A percentile compares a stretch with the other conserved stretches of the same genome.
Evolutionary conservation across 92 coral and sea anemone species (phyloP).

Genomic region (Blastomussa wellsi): DNA sequence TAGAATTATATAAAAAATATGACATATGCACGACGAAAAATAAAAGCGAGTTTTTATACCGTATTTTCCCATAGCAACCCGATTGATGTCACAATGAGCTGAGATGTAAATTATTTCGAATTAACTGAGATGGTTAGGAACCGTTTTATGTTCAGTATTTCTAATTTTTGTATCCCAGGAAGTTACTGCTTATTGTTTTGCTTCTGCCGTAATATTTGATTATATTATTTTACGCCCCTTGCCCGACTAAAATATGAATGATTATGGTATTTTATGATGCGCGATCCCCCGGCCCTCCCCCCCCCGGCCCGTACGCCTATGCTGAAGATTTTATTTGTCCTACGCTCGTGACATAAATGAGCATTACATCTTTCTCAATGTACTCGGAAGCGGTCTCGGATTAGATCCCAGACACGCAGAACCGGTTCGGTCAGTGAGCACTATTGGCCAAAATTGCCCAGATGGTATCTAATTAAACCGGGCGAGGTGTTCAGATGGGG

Average conservation of each 20-base stretch:
- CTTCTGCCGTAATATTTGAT: not conserved
- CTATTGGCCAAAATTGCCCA: too few species aligned
- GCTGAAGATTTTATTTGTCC: too few species aligned
- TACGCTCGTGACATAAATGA: too few species aligned
- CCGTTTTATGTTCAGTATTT: not conserved
- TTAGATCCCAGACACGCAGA: too few species aligned
- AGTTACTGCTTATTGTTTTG: not conserved
- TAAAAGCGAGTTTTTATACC: not conserved
- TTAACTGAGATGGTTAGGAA: not conserved
- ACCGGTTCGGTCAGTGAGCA: too few species aligned
- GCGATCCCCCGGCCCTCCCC: too few species aligned
- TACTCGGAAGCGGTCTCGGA: too few species aligned
- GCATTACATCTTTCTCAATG: too few species aligned
- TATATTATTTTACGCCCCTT: not conserved
- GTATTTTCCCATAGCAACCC: slow-evolving; percentile 21
- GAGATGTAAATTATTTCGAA: not conserved
- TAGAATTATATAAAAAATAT: not conserved
- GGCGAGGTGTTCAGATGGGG: too few species aligned
- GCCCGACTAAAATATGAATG: not conserved
- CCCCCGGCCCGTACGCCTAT: too few species aligned
- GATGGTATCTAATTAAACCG: too few species aligned
- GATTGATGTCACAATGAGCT: not conserved
- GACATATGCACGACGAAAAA: not conserved
- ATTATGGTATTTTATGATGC: not conserved
- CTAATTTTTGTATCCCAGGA: not conserved